Base-by-base conservation (phyloP, 2,113 vertebrate species). In the Cheirogaleus medius region DNA sequence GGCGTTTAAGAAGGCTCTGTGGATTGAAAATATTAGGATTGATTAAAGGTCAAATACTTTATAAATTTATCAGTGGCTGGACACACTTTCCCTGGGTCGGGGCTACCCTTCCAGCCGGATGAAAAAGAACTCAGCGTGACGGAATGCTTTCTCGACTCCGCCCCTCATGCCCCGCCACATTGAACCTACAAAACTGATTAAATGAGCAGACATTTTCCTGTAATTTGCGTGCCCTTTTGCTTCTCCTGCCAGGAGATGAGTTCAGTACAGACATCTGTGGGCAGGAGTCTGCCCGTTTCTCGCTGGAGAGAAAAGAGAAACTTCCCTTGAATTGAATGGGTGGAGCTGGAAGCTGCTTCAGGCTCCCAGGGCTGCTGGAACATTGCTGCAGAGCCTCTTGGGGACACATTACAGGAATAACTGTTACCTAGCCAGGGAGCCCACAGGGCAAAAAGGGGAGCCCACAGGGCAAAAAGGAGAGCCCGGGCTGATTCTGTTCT, bases 11-110 rank as follows among this genome's bases (percentile, higher is more conserved):
- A 97, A 98, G 94, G 92, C 97, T 99, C 98, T 97, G 96, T 74
- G 97, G 98, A 97, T 98, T 98, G 98, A 98, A 99, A 98, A 99
- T 98, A 99, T 98, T 99, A 98, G 98, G 98, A 98, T 98, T 98
- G 98, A 99, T 99, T 99, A 98, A 98, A 99, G 98, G 98, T 99
- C 98, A 99, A 98, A 99, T 98, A 98, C 98, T 99, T 99, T 98
- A 98, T 98, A 98, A 98, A 99, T 98, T 98, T 99, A 98, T 98
- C 98, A 98, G 98, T 87, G 78, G 78, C 95, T 98, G 97, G 97
- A 97, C 98, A 98, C 90, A 97, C 98, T 98, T 98, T 98, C 97
- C 97, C 23, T 29, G 98, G 98, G 97, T 97, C 97, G 64, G 85
- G 93, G 97, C 97, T 97, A 91, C 97, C 98, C 98, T 96, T 97